Percentiles rank a stretch among this genome's conserved stretches.
Evolutionary conservation across 2,797 vertebrate genomes (phyloP).

Genomic region (Nannoperca australis): DNA sequence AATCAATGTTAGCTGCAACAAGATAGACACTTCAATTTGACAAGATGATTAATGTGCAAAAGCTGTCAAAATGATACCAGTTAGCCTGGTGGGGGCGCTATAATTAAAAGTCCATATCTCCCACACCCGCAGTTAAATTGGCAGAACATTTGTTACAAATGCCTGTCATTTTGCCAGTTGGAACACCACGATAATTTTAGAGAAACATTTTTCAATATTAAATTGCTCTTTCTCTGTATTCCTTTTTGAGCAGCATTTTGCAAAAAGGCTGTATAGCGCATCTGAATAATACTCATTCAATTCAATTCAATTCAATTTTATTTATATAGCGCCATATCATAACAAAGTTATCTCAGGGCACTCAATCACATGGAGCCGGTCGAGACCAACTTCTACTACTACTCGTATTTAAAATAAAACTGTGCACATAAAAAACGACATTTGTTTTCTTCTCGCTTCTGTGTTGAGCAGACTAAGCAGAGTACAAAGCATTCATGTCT

Average conservation of each 20-base stretch:
- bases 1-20: background rate
- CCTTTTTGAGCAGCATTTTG: background rate
- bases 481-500: background rate
- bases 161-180: constrained; percentile 11
- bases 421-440: background rate
- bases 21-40: constrained; percentile 2
- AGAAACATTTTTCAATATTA: background rate
- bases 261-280: background rate
- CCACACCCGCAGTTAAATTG: constrained; percentile 21
- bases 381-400: no score
- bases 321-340: no score
- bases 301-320: no score
- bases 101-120: constrained; percentile 25
- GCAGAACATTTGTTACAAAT: constrained; percentile 34
- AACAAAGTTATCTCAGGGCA: no score
- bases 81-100: constrained; percentile 4
- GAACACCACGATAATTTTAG: background rate
- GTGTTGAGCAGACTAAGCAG: background rate
- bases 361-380: no score
- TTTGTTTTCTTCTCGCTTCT: constrained; percentile 1
- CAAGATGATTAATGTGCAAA: background rate
- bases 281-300: background rate
- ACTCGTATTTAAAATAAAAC: background rate
- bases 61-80: constrained; percentile 1
- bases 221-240: background rate